Conservation (phyloP, 2,888 invertebrate species). For the Oconnorella tubifera region DNA sequence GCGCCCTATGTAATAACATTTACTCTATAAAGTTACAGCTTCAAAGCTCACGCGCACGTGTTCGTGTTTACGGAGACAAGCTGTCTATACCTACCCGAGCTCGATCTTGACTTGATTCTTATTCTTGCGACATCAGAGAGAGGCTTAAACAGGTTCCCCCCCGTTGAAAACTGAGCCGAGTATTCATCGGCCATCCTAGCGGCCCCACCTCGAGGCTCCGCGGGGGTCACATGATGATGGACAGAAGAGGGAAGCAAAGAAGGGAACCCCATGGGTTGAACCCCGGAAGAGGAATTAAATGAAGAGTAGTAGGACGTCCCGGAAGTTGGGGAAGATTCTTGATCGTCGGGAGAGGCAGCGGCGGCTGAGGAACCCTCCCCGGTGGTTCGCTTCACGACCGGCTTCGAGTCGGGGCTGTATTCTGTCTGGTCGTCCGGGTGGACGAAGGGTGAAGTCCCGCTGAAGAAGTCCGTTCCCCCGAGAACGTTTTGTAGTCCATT, state of each 20-base stretch:
- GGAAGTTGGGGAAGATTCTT: neutral
- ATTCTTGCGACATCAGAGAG: constrained; percentile 21
- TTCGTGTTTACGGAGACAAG: too few relatives aligned
- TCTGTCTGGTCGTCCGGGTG: neutral
- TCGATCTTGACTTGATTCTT: constrained; percentile 26
- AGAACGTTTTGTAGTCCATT: neutral
- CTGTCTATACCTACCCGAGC: constrained; percentile 22
- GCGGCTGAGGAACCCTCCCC: neutral
- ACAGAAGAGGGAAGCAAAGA: neutral
- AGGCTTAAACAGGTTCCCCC: neutral
- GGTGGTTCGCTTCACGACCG: neutral
- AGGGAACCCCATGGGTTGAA: neutral
- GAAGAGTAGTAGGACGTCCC: neutral
- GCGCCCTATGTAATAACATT: too few relatives aligned
- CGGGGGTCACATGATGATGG: neutral
- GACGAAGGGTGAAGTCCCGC: neutral
- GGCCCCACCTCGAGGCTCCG: neutral
- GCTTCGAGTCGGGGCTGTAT: neutral
- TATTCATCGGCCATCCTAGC: neutral
- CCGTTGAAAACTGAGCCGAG: neutral
- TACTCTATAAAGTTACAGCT: too few relatives aligned
- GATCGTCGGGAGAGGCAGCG: neutral
- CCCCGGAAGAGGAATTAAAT: neutral
- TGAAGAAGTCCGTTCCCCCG: neutral
- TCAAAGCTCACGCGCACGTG: too few relatives aligned